Percentiles rank a stretch among this genome's conserved stretches.
phyloP scores from a whole-genome alignment of 1,140 invertebrate species.

The Drosophila tristis region DNA sequence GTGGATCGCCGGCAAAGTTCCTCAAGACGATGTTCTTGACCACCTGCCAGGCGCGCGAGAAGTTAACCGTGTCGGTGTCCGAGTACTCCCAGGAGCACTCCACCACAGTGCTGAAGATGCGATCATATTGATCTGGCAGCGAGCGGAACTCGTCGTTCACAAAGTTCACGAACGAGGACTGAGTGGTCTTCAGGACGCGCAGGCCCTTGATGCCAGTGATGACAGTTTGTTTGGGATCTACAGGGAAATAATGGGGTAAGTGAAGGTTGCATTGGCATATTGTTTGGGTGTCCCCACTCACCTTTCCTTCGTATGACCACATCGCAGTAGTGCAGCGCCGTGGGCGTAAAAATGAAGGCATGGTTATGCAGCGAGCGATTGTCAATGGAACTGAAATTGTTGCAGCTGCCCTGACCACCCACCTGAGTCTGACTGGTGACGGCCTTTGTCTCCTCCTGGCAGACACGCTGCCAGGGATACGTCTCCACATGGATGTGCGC shows the following conservation, averaged over 20 bases:
- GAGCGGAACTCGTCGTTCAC: slow-evolving; percentile 90
- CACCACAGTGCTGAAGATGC: slow-evolving; percentile 90
- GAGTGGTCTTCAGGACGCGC: slow-evolving; percentile 90
- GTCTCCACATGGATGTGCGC: slow-evolving; percentile 88
- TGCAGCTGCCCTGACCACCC: slow-evolving; percentile 5
- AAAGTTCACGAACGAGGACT: slow-evolving; percentile 91
- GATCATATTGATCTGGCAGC: slow-evolving; percentile 89
- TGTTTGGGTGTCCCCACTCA: slow-evolving; percentile 79
- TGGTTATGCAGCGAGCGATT: slow-evolving; percentile 88
- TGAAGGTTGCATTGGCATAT: background rate
- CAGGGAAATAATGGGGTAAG: background rate
- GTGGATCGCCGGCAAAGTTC: slow-evolving; percentile 89
- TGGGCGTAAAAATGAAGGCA: slow-evolving; percentile 89
- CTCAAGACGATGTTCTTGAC: slow-evolving; percentile 89
- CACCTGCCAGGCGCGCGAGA: slow-evolving; percentile 87
- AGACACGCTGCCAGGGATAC: slow-evolving; percentile 90
- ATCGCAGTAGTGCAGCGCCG: slow-evolving; percentile 87
- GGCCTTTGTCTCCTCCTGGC: slow-evolving; percentile 74
- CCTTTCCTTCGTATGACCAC: slow-evolving; percentile 88
- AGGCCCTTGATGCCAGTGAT: slow-evolving; percentile 88
- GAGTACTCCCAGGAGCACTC: slow-evolving; percentile 90
- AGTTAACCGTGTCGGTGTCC: slow-evolving; percentile 87
- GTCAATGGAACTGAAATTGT: slow-evolving; percentile 40
- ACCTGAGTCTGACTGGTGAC: background rate
- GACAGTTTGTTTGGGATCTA: slow-evolving; percentile 85